phyloP scores from a whole-genome alignment of 2,113 vertebrate genomes.

The Lagopus leucura region DNA sequence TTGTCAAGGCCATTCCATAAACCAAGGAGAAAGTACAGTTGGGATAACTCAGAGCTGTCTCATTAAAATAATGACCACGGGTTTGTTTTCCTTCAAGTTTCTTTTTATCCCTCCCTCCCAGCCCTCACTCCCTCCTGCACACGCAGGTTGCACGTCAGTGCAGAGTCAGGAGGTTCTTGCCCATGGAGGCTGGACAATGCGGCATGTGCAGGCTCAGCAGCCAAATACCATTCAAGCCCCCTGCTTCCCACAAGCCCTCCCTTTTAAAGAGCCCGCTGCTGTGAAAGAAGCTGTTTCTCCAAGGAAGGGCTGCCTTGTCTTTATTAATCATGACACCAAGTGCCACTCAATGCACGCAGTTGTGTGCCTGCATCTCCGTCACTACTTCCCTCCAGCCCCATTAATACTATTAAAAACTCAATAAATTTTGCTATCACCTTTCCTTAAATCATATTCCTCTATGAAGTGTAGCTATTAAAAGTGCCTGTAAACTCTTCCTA shows the following conservation, averaged over 20 bases:
- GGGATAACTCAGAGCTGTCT: slow-evolving; percentile 51
- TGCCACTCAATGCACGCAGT: slow-evolving; percentile 39
- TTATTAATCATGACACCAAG: slow-evolving; percentile 66
- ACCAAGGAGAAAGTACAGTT: slow-evolving; percentile 45
- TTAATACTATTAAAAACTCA: slow-evolving; percentile 63
- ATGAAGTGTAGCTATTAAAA: slow-evolving; percentile 69
- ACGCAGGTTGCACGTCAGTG: neutral
- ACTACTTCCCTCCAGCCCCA: slow-evolving; percentile 43
- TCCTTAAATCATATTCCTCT: slow-evolving; percentile 74
- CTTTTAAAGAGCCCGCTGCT: slow-evolving; percentile 66
- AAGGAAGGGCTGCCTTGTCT: slow-evolving; percentile 50
- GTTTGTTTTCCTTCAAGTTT: slow-evolving; percentile 56
- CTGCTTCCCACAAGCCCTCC: slow-evolving; percentile 49
- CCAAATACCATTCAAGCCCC: slow-evolving; percentile 66
- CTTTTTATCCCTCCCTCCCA: slow-evolving; percentile 30
- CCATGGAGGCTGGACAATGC: slow-evolving; percentile 64
- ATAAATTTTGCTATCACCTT: slow-evolving; percentile 42
- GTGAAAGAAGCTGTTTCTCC: slow-evolving; percentile 49
- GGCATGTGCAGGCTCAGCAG: slow-evolving; percentile 65
- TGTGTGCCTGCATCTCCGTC: slow-evolving; percentile 57
- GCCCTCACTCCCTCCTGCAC: neutral
- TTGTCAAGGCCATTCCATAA: slow-evolving; percentile 28
- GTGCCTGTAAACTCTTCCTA: slow-evolving; percentile 70
- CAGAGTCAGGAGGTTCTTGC: slow-evolving; percentile 65
- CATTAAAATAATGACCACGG: slow-evolving; percentile 49